Percentiles rank a stretch among this genome's conserved stretches.
Evolutionary conservation across 2,888 invertebrate genomes (phyloP).

Genomic region (Pocota personata): DNA sequence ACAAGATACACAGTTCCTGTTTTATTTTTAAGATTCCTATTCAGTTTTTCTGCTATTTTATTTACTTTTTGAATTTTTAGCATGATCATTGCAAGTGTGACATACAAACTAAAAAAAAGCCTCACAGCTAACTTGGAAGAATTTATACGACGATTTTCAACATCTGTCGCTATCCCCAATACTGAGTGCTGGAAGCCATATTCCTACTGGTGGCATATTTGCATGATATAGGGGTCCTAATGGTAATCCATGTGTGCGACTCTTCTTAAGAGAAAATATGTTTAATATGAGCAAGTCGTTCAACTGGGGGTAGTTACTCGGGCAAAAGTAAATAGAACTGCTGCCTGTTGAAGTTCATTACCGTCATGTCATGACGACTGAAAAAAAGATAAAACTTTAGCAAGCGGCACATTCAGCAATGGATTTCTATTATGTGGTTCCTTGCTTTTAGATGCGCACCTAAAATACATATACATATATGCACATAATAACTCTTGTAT

Average conservation of each 20-base stretch:
- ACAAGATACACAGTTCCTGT: conserved; percentile 32
- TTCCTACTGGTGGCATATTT: conserved; percentile 48
- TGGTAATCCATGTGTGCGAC: conserved; percentile 24
- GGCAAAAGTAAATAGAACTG: not conserved
- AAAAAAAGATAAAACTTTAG: not conserved
- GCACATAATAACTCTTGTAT: too few relatives aligned
- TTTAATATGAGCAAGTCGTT: not conserved
- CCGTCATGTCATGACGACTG: not conserved
- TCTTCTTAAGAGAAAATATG: conserved; percentile 13
- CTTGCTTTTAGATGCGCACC: too few relatives aligned
- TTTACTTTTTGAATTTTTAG: not conserved
- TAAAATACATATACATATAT: too few relatives aligned
- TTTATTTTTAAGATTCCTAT: conserved; percentile 24
- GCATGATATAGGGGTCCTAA: conserved; percentile 59
- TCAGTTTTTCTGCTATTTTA: not conserved
- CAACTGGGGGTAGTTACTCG: conserved; percentile 1
- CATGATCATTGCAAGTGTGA: conserved; percentile 10
- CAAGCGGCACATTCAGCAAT: not conserved
- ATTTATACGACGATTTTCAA: conserved; percentile 29
- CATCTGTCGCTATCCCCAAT: conserved; percentile 49
- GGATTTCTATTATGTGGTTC: not conserved
- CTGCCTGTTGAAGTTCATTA: conserved; percentile 26
- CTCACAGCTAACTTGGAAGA: conserved; percentile 4
- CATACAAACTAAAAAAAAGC: conserved; percentile 10
- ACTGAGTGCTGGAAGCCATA: conserved; percentile 42